These are phyloP conservation scores for Argynnis bischoffii DNA, from an alignment of 2,888 invertebrate genomes.

Conservation along the genomic window DNA sequence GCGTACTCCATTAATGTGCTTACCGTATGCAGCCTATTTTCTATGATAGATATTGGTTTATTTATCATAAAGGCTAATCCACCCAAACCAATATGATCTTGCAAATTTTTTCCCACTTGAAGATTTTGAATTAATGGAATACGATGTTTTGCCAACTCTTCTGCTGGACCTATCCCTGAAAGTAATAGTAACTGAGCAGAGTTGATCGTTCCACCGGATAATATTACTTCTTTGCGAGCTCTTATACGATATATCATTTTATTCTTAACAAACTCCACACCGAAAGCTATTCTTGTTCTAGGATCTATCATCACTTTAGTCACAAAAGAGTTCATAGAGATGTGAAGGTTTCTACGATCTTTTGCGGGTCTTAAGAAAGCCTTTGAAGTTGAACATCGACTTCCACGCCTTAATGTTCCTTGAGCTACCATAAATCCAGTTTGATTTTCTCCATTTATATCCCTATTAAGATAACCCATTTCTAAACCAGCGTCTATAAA, in stretches of 20 bases:
- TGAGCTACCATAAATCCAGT: conserved; percentile 95
- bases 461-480: conserved; percentile 92
- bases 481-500: conserved; percentile 92
- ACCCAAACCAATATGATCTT: conserved; percentile 94
- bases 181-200: conserved; percentile 97
- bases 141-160: conserved; percentile 86
- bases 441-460: conserved; percentile 93
- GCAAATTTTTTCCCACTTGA: conserved; percentile 92
- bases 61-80: conserved; percentile 92
- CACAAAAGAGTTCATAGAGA: conserved; percentile 91
- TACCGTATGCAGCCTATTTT: conserved; percentile 89
- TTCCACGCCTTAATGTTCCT: conserved; percentile 89
- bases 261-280: conserved; percentile 90
- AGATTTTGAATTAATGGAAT: conserved; percentile 92
- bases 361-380: conserved; percentile 92
- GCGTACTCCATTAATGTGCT: conserved; percentile 92
- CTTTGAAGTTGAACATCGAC: conserved; percentile 94
- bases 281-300: conserved; percentile 88
- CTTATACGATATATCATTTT: conserved; percentile 87
- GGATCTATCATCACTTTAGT: conserved; percentile 89
- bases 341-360: conserved; percentile 90
- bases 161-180: conserved; percentile 92
- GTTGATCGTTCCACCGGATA: conserved; percentile 95
- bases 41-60: conserved; percentile 89
- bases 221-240: conserved; percentile 92